phyloP scores from a whole-genome alignment of 2,113 vertebrate genomes.

The Protobothrops flavoviridis region DNA sequence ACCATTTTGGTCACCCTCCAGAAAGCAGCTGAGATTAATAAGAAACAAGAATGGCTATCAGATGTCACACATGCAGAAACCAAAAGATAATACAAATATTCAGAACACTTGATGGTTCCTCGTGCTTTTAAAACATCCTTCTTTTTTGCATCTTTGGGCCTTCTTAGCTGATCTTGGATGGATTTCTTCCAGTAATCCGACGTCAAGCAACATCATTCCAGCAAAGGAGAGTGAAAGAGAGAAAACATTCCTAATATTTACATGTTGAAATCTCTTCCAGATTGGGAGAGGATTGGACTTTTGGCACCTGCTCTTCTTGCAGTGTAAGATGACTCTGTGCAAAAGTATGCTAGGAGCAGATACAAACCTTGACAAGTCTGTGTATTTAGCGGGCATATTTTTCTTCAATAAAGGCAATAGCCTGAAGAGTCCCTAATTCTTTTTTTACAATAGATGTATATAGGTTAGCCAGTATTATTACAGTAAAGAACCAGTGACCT shows the following conservation, averaged over 20 bases:
- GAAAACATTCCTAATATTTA: not conserved
- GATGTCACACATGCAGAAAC: constrained; percentile 36
- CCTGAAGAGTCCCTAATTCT: not conserved
- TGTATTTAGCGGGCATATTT: not conserved
- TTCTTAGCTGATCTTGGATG: not conserved
- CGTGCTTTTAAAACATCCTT: accelerated
- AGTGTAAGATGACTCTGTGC: not conserved
- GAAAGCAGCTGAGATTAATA: constrained; percentile 57
- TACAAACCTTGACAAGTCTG: not conserved
- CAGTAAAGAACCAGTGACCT: constrained; percentile 13
- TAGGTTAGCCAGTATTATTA: not conserved
- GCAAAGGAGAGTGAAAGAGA: not conserved
- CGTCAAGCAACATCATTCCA: not conserved
- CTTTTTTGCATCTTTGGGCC: not conserved
- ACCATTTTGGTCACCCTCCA: constrained; percentile 1
- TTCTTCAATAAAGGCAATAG: not conserved
- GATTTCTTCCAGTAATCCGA: not conserved
- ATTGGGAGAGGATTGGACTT: not conserved
- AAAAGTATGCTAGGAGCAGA: not conserved
- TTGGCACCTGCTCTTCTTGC: not conserved
- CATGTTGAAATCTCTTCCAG: not conserved
- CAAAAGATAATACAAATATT: not conserved
- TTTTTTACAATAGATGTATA: not conserved
- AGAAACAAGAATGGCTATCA: not conserved
- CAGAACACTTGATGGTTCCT: not conserved